phyloP scores from a whole-genome alignment of 2,797 vertebrate genomes.

The Sparus aurata region DNA sequence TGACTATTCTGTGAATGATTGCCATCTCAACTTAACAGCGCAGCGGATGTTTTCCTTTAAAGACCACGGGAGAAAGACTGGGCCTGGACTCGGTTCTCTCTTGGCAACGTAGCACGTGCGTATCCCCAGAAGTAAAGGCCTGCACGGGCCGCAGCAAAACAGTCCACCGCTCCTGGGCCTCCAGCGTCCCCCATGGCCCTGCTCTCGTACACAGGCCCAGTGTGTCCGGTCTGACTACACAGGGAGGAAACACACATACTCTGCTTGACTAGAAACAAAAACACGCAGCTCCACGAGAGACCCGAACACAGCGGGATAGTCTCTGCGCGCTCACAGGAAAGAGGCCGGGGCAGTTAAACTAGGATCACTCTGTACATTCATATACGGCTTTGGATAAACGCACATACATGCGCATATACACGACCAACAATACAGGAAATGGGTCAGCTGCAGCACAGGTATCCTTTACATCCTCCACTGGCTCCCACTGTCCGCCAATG shows the following conservation, averaged over 20 bases:
- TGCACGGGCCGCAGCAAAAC: conserved; percentile 61
- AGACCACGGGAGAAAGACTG: conserved; percentile 37
- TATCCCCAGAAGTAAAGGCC: conserved; percentile 71
- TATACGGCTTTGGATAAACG: conserved; percentile 27
- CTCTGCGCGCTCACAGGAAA: conserved; percentile 66
- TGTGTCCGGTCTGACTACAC: conserved; percentile 64
- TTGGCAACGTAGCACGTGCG: conserved; percentile 69
- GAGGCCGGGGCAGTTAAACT: conserved; percentile 53
- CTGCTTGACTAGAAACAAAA: conserved; percentile 75
- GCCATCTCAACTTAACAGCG: conserved; percentile 19
- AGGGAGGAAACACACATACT: conserved; percentile 67
- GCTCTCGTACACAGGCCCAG: conserved; percentile 55
- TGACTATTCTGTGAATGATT: conserved; percentile 54
- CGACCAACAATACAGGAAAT: conserved; percentile 68
- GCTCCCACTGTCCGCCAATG: conserved; percentile 59
- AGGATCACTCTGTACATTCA: conserved; percentile 34
- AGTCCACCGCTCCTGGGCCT: conserved; percentile 53
- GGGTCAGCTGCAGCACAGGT: conserved; percentile 65
- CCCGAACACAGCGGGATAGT: conserved; percentile 49
- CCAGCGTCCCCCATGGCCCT: conserved; percentile 19
- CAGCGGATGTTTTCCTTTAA: conserved; percentile 62
- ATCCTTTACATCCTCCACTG: conserved; percentile 74
- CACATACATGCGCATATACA: conserved; percentile 39
- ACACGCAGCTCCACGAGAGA: conserved; percentile 64
- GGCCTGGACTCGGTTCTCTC: conserved; percentile 45